phyloP scores from a whole-genome alignment of 2,888 invertebrate genomes.

The Chaitophorus viminalis region DNA sequence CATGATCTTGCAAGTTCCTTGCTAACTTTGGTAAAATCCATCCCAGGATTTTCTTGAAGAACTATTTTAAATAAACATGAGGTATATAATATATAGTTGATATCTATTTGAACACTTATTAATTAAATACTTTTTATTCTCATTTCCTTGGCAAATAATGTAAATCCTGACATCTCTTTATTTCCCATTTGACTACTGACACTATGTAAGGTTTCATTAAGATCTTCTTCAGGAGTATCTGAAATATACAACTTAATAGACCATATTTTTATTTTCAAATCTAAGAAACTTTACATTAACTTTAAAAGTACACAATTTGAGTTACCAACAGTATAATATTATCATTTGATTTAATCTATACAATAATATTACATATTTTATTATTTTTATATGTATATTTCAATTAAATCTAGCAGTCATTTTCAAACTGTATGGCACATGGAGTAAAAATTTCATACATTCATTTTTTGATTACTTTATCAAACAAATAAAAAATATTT shows the following conservation, averaged over 20 bases:
- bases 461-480: no score
- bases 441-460: no score
- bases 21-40: conserved; percentile 68
- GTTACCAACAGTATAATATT: no score
- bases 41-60: conserved; percentile 64
- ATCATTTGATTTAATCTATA: no score
- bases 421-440: no score
- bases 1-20: conserved; percentile 67
- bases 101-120: conserved; percentile 23
- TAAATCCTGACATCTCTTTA: conserved; percentile 66
- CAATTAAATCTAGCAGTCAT: no score
- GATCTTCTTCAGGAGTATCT: conserved; percentile 33
- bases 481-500: no score
- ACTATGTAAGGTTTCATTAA: conserved; percentile 63
- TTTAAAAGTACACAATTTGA: no score
- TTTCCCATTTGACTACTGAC: conserved; percentile 66
- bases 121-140: conserved; percentile 67
- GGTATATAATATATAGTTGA: neutral
- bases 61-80: conserved; percentile 62
- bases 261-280: neutral
- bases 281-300: neutral
- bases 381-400: no score
- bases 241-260: neutral
- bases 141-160: conserved; percentile 67
- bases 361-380: no score